phyloP scores from a whole-genome alignment of 2,888 invertebrate genomes.

The Busseola fusca region DNA sequence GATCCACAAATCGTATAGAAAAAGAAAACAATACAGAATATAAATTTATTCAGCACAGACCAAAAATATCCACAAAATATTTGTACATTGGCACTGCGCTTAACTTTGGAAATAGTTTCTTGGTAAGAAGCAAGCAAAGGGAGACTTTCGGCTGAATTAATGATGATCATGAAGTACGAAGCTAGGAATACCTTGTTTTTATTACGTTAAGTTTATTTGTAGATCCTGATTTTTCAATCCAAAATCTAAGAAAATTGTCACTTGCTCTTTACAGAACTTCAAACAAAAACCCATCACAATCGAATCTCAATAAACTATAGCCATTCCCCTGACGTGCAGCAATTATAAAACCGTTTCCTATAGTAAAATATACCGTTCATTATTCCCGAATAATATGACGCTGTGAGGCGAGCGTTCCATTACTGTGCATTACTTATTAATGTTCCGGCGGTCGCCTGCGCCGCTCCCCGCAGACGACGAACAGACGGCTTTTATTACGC shows the following conservation, averaged over 20 bases:
- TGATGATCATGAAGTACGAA: no score
- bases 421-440: constrained; percentile 81
- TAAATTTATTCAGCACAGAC: no score
- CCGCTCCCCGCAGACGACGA: constrained; percentile 58
- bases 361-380: constrained; percentile 55
- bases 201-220: not conserved
- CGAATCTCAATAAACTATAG: constrained; percentile 39
- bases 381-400: constrained; percentile 58
- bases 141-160: no score
- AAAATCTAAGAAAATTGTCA: not conserved
- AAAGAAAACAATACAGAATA: not conserved
- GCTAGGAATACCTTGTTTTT: not conserved
- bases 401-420: constrained; percentile 71
- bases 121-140: no score
- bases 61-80: no score
- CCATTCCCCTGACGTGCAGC: constrained; percentile 28
- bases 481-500: constrained; percentile 59
- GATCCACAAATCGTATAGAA: not conserved
- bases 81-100: not conserved
- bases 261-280: not conserved
- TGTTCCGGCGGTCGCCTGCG: constrained; percentile 60
- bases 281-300: constrained; percentile 29
- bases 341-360: constrained; percentile 61
- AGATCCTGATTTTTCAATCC: not conserved
- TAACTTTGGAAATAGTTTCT: no score